These are phyloP conservation scores for Anguilla rostrata DNA, from an alignment of 2,113 vertebrate species.

Conservation along the genomic window DNA sequence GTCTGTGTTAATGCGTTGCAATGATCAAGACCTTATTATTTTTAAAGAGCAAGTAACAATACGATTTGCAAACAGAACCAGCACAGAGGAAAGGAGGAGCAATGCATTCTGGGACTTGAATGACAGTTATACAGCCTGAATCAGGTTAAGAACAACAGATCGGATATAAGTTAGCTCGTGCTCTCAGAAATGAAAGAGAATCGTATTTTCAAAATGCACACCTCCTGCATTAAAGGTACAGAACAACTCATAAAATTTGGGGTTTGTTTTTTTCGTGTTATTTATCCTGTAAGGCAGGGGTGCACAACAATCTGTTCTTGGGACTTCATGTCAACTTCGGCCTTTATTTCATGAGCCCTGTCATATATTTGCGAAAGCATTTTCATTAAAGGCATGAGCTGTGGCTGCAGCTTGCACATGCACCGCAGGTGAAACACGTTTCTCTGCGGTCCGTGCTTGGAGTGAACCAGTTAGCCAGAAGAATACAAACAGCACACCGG, in stretches of 20 bases:
- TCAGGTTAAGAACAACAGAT: background rate
- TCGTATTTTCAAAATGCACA: background rate
- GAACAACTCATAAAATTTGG: background rate
- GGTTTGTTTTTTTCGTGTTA: background rate
- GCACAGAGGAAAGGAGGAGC: background rate
- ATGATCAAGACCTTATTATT: background rate
- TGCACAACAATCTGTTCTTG: background rate
- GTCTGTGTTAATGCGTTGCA: background rate
- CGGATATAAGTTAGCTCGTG: background rate
- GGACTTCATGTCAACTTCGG: background rate
- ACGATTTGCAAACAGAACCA: background rate
- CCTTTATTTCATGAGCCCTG: background rate
- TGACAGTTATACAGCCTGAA: background rate
- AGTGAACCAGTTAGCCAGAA: background rate
- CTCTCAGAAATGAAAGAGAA: background rate
- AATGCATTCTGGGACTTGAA: conserved; percentile 2
- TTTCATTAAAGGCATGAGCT: background rate
- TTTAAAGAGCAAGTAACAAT: background rate
- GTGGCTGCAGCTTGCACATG: background rate
- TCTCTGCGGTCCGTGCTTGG: background rate
- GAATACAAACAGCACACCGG: too few relatives aligned
- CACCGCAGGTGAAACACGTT: background rate
- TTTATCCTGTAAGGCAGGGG: background rate
- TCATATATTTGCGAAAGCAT: background rate
- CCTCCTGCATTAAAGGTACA: background rate